Percentiles rank a stretch among this genome's conserved stretches.
These are phyloP conservation scores for Sinonovacula constricta DNA, from an alignment of 1,140 invertebrate genomes.

Conservation along the genomic window DNA sequence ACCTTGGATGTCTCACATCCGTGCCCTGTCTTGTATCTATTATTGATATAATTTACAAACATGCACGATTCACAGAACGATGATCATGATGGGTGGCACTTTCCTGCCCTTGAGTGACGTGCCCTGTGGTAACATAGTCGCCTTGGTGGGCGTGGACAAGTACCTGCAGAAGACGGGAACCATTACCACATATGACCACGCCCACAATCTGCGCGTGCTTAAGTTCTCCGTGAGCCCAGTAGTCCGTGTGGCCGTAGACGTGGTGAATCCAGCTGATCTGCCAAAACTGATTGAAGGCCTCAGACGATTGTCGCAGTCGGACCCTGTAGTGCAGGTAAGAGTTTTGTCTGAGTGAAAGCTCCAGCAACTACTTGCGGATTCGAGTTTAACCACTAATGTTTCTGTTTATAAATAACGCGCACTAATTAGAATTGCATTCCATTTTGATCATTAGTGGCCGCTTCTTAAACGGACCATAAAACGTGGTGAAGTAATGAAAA, in stretches of 20 bases:
- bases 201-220: slow-evolving; percentile 95
- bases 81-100: slow-evolving; percentile 99
- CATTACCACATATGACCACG: slow-evolving; percentile 98
- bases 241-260: slow-evolving; percentile 98
- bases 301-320: slow-evolving; percentile 98
- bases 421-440: too few relatives aligned
- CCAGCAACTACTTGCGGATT: too few relatives aligned
- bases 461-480: too few relatives aligned
- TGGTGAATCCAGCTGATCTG: slow-evolving; percentile 98
- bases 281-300: slow-evolving; percentile 98
- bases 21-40: background rate
- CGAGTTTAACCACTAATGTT: too few relatives aligned
- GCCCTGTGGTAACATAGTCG: slow-evolving; percentile 99
- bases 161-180: slow-evolving; percentile 99
- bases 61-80: slow-evolving; percentile 89
- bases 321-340: slow-evolving; percentile 94
- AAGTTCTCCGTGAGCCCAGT: slow-evolving; percentile 99
- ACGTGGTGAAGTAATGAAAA: too few relatives aligned
- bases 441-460: too few relatives aligned
- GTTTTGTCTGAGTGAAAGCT: too few relatives aligned
- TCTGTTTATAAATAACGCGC: too few relatives aligned
- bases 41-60: background rate
- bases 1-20: too few relatives aligned
- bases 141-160: slow-evolving; percentile 99
- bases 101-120: slow-evolving; percentile 99